Evolutionary conservation across 2,113 vertebrate genomes (phyloP).

Genomic region (Gambusia holbrooki): DNA sequence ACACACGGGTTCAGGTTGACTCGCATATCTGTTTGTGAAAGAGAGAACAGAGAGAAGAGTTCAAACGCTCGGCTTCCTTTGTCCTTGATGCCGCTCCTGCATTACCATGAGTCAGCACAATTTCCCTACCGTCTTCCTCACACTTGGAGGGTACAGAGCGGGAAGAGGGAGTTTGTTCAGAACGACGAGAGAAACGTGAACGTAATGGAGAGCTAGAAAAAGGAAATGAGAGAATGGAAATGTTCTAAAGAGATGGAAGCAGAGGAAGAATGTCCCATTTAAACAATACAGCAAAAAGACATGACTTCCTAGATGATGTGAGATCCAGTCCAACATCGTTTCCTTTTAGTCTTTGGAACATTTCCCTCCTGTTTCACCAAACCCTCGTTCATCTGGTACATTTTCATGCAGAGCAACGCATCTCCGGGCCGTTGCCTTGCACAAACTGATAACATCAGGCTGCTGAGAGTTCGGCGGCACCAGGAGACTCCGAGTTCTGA

Average conservation of each 20-base stretch:
- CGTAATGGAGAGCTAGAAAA: neutral
- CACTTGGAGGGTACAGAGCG: neutral
- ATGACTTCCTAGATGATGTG: neutral
- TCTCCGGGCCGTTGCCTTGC: neutral
- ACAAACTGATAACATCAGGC: neutral
- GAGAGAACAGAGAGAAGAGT: neutral
- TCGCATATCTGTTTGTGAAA: neutral
- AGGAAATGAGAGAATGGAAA: neutral
- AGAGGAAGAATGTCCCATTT: neutral
- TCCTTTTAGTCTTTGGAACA: neutral
- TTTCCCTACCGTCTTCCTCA: neutral
- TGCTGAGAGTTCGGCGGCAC: neutral
- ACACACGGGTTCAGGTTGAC: neutral
- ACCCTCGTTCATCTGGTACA: neutral
- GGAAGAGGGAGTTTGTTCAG: neutral
- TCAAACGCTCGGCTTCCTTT: neutral
- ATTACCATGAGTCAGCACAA: neutral
- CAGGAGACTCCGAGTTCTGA: slow-evolving; percentile 9
- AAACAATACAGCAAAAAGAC: neutral
- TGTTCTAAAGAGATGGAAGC: neutral
- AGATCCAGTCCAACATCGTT: neutral
- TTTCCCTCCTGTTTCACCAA: neutral
- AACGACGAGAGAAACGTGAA: neutral
- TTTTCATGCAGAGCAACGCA: slow-evolving; percentile 9
- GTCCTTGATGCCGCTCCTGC: slow-evolving; percentile 1